Percentiles rank a stretch among this genome's conserved stretches.
Evolutionary conservation across 2,113 vertebrate genomes (phyloP).

Genomic region (Lasiurus borealis): DNA sequence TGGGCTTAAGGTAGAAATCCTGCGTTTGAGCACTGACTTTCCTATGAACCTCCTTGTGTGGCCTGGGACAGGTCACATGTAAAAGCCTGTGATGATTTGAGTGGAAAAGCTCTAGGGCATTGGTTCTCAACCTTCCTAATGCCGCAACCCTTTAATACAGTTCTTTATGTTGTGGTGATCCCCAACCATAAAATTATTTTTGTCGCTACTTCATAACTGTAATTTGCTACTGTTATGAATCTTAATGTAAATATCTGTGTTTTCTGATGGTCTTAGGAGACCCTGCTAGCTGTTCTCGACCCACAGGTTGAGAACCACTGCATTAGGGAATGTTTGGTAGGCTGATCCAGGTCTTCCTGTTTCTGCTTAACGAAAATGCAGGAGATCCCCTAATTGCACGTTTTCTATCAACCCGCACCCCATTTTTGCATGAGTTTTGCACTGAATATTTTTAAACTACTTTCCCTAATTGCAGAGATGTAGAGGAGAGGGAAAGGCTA

Average conservation of each 20-base stretch:
- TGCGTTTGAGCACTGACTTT: neutral
- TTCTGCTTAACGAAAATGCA: neutral
- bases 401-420: neutral
- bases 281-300: no score
- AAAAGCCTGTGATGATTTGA: neutral
- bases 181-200: no score
- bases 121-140: no score
- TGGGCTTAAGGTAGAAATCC: neutral
- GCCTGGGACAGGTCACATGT: neutral
- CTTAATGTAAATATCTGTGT: no score
- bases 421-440: neutral
- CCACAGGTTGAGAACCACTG: no score
- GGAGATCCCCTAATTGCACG: neutral
- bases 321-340: neutral
- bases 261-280: no score
- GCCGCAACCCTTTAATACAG: no score
- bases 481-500: neutral
- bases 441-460: neutral
- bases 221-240: no score
- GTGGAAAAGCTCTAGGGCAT: neutral
- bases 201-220: no score
- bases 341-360: neutral
- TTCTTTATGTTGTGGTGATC: no score
- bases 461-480: neutral
- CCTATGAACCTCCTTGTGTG: neutral